phyloP scores from a whole-genome alignment of 92 coral and sea anemone species.

The Zoanthus solanderi region DNA sequence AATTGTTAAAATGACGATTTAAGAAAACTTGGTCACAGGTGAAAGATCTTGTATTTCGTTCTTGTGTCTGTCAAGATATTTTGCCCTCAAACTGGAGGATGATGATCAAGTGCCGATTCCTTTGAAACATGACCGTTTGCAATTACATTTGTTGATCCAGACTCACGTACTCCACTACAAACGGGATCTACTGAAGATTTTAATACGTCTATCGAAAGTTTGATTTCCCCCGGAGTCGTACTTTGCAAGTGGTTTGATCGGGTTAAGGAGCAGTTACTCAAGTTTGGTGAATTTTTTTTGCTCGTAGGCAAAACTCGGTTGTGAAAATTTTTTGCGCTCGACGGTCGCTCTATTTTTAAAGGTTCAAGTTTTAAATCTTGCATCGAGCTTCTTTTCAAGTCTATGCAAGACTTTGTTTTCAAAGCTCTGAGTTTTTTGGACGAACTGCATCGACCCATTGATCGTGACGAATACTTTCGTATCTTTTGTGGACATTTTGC shows the following conservation, averaged over 20 bases:
- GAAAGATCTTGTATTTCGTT: background rate
- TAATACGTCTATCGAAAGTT: background rate
- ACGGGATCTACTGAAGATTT: background rate
- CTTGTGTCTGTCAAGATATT: background rate
- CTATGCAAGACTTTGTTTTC: conserved; percentile 23
- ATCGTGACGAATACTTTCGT: conserved; percentile 24
- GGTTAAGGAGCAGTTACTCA: background rate
- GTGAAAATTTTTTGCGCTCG: conserved; percentile 53
- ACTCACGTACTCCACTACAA: background rate
- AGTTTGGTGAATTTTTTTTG: background rate
- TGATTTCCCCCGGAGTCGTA: background rate
- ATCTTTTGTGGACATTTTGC: background rate
- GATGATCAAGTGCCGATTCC: background rate
- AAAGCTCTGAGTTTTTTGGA: background rate
- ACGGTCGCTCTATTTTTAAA: conserved; percentile 21
- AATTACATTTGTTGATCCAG: background rate
- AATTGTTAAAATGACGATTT: no score
- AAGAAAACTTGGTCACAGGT: background rate
- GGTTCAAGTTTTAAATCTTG: conserved; percentile 9
- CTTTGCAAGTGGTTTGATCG: conserved; percentile 8
- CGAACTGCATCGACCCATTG: conserved; percentile 2
- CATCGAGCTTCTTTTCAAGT: background rate
- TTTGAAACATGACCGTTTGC: conserved; percentile 17
- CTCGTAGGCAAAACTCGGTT: conserved; percentile 57
- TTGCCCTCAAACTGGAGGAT: background rate